Percentiles rank a stretch among this genome's conserved stretches.
Evolutionary conservation across 1,140 invertebrate genomes (phyloP).

Genomic region (Pseudomyrmex cubaensis): DNA sequence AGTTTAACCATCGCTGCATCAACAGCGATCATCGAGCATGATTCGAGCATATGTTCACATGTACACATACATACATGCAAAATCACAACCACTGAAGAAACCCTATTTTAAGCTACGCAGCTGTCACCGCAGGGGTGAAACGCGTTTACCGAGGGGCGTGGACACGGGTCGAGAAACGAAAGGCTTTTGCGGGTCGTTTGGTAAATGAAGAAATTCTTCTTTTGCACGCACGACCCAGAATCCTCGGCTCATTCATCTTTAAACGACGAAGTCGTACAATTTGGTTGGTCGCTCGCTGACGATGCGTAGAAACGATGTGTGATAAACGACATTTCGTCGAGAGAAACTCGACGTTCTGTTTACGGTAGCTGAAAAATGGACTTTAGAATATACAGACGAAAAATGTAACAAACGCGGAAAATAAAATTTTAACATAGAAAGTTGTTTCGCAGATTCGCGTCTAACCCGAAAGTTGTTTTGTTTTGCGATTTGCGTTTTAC

Average conservation of each 20-base stretch:
- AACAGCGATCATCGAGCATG: conserved; percentile 33
- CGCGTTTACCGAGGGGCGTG: conserved; percentile 58
- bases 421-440: too few relatives aligned
- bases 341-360: neutral
- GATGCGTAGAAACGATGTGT: neutral
- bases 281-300: neutral
- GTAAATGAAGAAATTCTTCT: conserved; percentile 54
- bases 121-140: conserved; percentile 57
- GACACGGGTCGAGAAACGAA: conserved; percentile 42
- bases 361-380: neutral
- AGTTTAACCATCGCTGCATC: neutral
- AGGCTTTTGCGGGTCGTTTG: conserved; percentile 39
- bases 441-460: too few relatives aligned
- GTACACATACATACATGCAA: conserved; percentile 33
- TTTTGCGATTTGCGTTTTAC: too few relatives aligned
- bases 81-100: conserved; percentile 40
- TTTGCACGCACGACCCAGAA: conserved; percentile 21
- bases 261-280: conserved; percentile 10
- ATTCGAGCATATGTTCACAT: conserved; percentile 55
- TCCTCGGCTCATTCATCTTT: conserved; percentile 24
- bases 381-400: neutral
- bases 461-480: too few relatives aligned
- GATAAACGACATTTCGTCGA: neutral
- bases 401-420: neutral
- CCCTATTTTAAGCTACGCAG: conserved; percentile 72